Percentiles rank a stretch among this genome's conserved stretches.
phyloP scores from a whole-genome alignment of 2,797 vertebrate species.

The Simalia tracyae region DNA sequence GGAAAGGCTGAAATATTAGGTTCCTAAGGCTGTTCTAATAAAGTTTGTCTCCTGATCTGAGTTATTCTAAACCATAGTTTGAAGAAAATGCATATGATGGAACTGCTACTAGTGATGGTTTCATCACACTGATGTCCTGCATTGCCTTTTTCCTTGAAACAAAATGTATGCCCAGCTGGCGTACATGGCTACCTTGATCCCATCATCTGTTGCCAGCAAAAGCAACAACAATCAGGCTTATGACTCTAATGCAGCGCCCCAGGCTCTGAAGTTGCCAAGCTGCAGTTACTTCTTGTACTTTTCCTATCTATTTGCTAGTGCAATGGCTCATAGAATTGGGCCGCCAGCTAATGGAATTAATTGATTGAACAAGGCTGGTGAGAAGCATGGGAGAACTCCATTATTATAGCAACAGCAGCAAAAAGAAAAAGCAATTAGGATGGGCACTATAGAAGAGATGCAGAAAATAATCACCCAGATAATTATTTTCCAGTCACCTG shows the following conservation, averaged over 20 bases:
- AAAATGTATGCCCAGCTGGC: not conserved
- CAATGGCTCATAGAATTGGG: not conserved
- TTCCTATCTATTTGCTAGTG: not conserved
- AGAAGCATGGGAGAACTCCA: not conserved
- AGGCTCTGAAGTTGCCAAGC: not conserved
- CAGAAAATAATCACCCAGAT: slow-evolving; percentile 1
- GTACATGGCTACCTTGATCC: not conserved
- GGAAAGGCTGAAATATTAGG: not conserved
- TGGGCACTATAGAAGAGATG: not conserved
- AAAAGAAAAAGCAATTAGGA: slow-evolving; percentile 8
- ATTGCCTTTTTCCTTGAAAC: not conserved
- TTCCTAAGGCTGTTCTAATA: not conserved
- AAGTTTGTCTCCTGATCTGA: not conserved
- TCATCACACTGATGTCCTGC: not conserved
- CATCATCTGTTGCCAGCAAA: not conserved
- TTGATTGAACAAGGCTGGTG: slow-evolving; percentile 16
- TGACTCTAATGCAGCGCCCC: not conserved
- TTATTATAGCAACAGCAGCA: not conserved
- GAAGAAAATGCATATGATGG: not conserved
- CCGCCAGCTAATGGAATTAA: slow-evolving; percentile 16
- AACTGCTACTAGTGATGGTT: not conserved
- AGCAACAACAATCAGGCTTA: not conserved
- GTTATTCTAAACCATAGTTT: not conserved
- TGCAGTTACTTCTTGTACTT: not conserved
- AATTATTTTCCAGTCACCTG: slow-evolving; percentile 36